These are phyloP conservation scores for Chrysodeixis includens DNA, from an alignment of 2,888 invertebrate species.

Conservation along the genomic window DNA sequence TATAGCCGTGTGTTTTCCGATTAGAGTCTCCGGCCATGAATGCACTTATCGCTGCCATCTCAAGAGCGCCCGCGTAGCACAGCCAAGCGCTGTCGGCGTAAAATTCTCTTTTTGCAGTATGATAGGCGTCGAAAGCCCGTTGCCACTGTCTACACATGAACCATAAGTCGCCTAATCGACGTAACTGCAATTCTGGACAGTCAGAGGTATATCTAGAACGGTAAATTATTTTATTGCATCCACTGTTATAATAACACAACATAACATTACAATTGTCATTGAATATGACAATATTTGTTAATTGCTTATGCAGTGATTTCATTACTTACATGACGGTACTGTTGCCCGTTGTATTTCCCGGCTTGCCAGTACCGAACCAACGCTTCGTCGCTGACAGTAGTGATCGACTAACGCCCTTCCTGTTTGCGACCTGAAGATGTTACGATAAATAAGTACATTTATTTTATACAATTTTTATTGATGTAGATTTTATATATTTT, in stretches of 20 bases:
- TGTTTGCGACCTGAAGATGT: conserved; percentile 91
- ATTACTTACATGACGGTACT: conserved; percentile 95
- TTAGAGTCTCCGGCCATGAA: conserved; percentile 95
- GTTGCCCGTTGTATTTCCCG: conserved; percentile 92
- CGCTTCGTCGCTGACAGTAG: conserved; percentile 98
- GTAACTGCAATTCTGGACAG: conserved; percentile 96
- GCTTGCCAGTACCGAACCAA: conserved; percentile 97
- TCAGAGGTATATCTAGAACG: conserved; percentile 93
- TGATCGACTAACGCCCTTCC: conserved; percentile 97
- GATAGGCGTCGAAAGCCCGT: conserved; percentile 97
- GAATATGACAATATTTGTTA: too few relatives aligned
- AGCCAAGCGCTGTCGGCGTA: conserved; percentile 99
- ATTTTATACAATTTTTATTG: too few relatives aligned
- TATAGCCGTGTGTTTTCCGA: conserved; percentile 95
- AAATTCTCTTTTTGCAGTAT: conserved; percentile 99
- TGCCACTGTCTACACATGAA: conserved; percentile 98
- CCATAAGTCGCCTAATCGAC: conserved; percentile 97
- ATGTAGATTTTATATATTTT: too few relatives aligned
- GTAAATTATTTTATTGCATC: neutral
- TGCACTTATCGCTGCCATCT: conserved; percentile 98
- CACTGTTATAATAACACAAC: too few relatives aligned
- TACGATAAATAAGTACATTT: neutral
- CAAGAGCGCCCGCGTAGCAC: conserved; percentile 98
- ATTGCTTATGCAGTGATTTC: neutral
- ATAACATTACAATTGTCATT: too few relatives aligned